phyloP scores from a whole-genome alignment of 2,113 vertebrate species.

The Alces alces region DNA sequence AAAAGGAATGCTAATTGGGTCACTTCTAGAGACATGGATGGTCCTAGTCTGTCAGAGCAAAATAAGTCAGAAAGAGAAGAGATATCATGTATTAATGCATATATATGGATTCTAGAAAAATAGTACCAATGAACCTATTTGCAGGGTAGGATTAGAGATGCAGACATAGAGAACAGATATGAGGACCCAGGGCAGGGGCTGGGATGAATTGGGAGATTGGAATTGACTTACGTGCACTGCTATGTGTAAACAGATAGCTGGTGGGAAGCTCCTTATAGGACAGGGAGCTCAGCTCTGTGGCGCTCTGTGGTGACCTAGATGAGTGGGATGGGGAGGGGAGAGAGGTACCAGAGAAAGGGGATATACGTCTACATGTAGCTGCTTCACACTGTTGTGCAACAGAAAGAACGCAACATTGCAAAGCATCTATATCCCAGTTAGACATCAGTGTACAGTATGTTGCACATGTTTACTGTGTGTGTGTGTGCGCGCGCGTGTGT shows the following conservation, averaged over 20 bases:
- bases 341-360: neutral
- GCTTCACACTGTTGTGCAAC: neutral
- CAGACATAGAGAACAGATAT: neutral
- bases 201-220: neutral
- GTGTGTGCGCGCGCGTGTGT: rapidly evolving
- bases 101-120: neutral
- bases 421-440: neutral
- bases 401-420: neutral
- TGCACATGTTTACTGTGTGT: neutral
- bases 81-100: neutral
- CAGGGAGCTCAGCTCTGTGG: neutral
- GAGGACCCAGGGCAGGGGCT: neutral
- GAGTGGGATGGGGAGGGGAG: neutral
- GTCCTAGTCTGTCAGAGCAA: neutral
- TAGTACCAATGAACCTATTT: neutral
- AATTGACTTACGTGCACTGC: neutral
- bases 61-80: neutral
- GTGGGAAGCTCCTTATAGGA: neutral
- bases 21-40: neutral
- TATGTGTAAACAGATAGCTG: neutral
- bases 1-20: neutral
- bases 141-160: neutral
- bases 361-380: neutral
- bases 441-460: neutral
- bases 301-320: neutral